Evolutionary conservation across 2,113 vertebrate genomes (phyloP).

Genomic region (Microtus pennsylvanicus): DNA sequence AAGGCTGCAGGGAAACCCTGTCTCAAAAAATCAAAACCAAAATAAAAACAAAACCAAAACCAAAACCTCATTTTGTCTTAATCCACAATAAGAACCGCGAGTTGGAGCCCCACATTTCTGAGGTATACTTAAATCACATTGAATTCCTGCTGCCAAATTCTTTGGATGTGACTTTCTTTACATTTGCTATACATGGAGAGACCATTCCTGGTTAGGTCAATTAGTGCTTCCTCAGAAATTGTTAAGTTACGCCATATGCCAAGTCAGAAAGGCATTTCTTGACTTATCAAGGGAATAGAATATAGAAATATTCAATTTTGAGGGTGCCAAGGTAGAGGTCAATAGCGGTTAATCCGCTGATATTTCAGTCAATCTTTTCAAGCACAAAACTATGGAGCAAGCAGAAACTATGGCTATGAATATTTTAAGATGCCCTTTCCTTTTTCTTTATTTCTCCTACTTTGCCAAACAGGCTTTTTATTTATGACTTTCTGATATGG

Average conservation of each 20-base stretch:
- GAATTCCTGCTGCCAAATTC: not conserved
- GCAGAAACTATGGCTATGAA: not conserved
- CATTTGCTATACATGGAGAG: slow-evolving; percentile 59
- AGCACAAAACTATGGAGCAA: slow-evolving; percentile 23
- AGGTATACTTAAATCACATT: not conserved
- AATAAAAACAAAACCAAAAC: too few relatives aligned
- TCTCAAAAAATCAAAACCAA: too few relatives aligned
- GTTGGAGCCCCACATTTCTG: not conserved
- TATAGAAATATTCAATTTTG: slow-evolving; percentile 51
- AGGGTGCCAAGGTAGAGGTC: slow-evolving; percentile 56
- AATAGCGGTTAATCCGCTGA: slow-evolving; percentile 20
- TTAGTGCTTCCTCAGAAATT: slow-evolving; percentile 77
- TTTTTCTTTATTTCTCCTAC: not conserved
- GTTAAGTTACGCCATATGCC: slow-evolving; percentile 59
- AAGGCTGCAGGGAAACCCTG: too few relatives aligned
- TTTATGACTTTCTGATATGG: not conserved
- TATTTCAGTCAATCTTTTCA: slow-evolving; percentile 65
- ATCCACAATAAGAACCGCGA: not conserved
- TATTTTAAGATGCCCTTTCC: slow-evolving; percentile 49
- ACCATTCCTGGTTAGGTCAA: slow-evolving; percentile 67
- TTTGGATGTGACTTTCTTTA: slow-evolving; percentile 38
- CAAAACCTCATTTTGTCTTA: not conserved
- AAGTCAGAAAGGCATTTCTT: slow-evolving; percentile 63
- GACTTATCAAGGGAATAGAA: slow-evolving; percentile 32
- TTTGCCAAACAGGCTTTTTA: slow-evolving; percentile 1